These are phyloP conservation scores for Falcunculus frontatus DNA, from an alignment of 2,113 vertebrate genomes.

Conservation along the genomic window DNA sequence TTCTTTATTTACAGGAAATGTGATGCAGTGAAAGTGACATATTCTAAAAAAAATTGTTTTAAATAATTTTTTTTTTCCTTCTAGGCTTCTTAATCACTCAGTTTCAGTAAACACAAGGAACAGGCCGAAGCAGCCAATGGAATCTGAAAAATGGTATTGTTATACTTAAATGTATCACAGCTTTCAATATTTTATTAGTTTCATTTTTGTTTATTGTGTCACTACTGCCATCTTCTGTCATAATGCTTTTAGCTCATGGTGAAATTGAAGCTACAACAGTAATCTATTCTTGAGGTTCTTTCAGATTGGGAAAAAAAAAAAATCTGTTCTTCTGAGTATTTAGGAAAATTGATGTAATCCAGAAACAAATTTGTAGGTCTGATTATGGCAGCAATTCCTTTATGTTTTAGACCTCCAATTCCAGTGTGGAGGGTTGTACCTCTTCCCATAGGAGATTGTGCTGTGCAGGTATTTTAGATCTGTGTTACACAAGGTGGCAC, in stretches of 20 bases:
- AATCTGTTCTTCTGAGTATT: not conserved
- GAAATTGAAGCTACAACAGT: not conserved
- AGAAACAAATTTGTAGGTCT: not conserved
- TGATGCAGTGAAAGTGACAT: not conserved
- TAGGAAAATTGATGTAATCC: not conserved
- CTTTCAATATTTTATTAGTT: not conserved
- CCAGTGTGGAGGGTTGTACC: not conserved
- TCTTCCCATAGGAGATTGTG: not conserved
- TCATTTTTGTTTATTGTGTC: not conserved
- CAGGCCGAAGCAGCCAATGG: slow-evolving; percentile 81
- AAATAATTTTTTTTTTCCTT: slow-evolving; percentile 12
- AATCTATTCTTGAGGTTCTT: not conserved
- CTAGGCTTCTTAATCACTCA: slow-evolving; percentile 87
- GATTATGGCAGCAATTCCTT: not conserved
- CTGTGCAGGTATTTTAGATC: not conserved
- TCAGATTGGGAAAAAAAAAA: not conserved
- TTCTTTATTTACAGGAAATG: slow-evolving; percentile 21
- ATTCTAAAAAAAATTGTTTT: not conserved
- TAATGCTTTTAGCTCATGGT: not conserved
- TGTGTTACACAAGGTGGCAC: not conserved
- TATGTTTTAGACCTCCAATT: not conserved
- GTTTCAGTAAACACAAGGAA: slow-evolving; percentile 77
- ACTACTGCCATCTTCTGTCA: not conserved
- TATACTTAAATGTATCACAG: not conserved
- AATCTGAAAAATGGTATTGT: slow-evolving; percentile 82